Percentiles rank a stretch among this genome's conserved stretches.
Conservation (phyloP, 2,888 invertebrate genomes). For the Elegia similella region DNA sequence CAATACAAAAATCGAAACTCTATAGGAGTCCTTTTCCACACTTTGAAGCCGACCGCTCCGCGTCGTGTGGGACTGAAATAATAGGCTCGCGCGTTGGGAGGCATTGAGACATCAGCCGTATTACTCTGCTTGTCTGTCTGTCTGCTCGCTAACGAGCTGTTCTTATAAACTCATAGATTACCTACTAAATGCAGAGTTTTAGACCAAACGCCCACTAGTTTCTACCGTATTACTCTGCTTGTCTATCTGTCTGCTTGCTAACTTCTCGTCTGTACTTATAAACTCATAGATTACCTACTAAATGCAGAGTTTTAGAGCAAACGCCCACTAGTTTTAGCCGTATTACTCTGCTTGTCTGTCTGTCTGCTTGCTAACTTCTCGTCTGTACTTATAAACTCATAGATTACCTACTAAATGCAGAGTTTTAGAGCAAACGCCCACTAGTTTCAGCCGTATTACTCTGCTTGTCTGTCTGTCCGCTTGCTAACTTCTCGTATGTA, state of each 20-base stretch:
- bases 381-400: conserved; percentile 15
- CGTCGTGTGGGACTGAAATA: conserved; percentile 79
- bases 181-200: background rate
- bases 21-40: conserved; percentile 48
- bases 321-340: too few species aligned
- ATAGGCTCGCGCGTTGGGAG: conserved; percentile 79
- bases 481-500: background rate
- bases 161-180: conserved; percentile 6
- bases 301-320: background rate
- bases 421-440: too few species aligned
- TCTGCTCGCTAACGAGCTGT: conserved; percentile 22
- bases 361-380: too few species aligned
- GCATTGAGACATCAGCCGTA: conserved; percentile 80
- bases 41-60: conserved; percentile 35
- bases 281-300: background rate
- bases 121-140: conserved; percentile 43
- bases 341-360: too few species aligned
- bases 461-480: too few species aligned
- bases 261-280: conserved; percentile 19
- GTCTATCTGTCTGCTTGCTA: too few species aligned
- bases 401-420: background rate
- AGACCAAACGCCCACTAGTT: too few species aligned
- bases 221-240: too few species aligned
- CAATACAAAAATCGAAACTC: too few species aligned
- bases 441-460: too few species aligned